phyloP scores from a whole-genome alignment of 2,113 vertebrate species.

The Tapirus terrestris region DNA sequence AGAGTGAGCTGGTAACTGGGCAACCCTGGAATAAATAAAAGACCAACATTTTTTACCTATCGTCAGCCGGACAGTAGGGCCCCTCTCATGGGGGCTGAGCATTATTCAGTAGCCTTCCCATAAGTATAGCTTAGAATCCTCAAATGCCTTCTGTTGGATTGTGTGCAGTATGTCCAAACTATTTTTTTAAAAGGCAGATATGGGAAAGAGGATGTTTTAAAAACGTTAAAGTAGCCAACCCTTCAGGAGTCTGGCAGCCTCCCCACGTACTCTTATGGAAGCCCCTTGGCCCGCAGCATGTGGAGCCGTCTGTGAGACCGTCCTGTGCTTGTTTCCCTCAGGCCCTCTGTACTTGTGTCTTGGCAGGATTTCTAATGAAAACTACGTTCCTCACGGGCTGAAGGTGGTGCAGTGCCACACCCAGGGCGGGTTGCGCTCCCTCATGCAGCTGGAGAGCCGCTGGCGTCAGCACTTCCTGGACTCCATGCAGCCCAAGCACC shows the following conservation, averaged over 20 bases:
- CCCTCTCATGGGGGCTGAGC: background rate
- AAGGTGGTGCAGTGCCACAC: conserved; percentile 94
- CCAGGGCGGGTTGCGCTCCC: conserved; percentile 89
- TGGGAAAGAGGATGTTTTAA: conserved; percentile 1
- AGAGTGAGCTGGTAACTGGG: background rate
- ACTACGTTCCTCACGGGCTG: conserved; percentile 94
- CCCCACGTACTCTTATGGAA: too few species aligned
- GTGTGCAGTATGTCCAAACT: background rate
- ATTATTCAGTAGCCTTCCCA: background rate
- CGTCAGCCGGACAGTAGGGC: background rate
- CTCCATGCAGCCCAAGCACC: conserved; percentile 93
- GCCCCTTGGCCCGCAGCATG: background rate
- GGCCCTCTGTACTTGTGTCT: conserved; percentile 58
- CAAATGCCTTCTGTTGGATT: background rate
- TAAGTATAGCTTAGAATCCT: background rate
- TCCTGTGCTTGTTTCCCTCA: background rate
- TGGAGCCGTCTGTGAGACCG: background rate
- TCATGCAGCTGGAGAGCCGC: conserved; percentile 95
- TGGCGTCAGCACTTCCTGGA: conserved; percentile 98
- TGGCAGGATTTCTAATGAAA: conserved; percentile 94
- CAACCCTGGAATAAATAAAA: background rate
- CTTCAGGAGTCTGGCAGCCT: background rate
- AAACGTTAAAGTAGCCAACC: background rate
- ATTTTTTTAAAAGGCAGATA: background rate
- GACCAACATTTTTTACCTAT: background rate